Conservation (phyloP, 1,140 invertebrate genomes). For the Zeugodacus cucurbitae region DNA sequence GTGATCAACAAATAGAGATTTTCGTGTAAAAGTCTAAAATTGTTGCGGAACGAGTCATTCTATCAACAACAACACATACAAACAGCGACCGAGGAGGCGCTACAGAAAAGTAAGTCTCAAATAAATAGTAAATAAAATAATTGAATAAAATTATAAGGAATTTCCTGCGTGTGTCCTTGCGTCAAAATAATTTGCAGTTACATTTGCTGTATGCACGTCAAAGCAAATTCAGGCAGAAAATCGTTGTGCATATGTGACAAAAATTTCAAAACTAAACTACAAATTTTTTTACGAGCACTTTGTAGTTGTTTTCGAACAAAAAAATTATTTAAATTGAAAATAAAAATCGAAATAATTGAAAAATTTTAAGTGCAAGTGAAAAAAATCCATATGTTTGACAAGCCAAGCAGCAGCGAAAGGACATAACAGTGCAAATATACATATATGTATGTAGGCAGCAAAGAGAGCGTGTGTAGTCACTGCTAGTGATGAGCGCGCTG, state of each 20-base stretch:
- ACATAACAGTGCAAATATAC: not conserved
- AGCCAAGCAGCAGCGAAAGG: not conserved
- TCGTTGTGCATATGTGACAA: not conserved
- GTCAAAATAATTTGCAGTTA: not conserved
- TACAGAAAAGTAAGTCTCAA: not conserved
- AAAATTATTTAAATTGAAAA: not conserved
- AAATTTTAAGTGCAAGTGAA: constrained; percentile 1
- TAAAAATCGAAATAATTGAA: not conserved
- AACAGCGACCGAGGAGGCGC: not conserved
- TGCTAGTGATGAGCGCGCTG: not conserved
- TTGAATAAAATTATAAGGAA: not conserved
- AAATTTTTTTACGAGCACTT: not conserved
- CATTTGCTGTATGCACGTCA: not conserved
- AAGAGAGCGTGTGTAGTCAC: not conserved
- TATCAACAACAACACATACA: not conserved
- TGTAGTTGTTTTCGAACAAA: not conserved
- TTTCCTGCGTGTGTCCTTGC: not conserved
- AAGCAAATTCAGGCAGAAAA: not conserved
- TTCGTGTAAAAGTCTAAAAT: not conserved
- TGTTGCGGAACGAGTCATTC: not conserved
- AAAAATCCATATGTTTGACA: constrained; percentile 1
- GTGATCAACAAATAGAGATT: constrained; percentile 5
- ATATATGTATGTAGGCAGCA: not conserved
- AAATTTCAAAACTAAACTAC: not conserved
- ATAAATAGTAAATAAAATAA: not conserved